Evolutionary conservation across 2,113 vertebrate genomes (phyloP), one percentile per base, ranked within the genome.

Genomic region (Myxocyprinus asiaticus): DNA sequence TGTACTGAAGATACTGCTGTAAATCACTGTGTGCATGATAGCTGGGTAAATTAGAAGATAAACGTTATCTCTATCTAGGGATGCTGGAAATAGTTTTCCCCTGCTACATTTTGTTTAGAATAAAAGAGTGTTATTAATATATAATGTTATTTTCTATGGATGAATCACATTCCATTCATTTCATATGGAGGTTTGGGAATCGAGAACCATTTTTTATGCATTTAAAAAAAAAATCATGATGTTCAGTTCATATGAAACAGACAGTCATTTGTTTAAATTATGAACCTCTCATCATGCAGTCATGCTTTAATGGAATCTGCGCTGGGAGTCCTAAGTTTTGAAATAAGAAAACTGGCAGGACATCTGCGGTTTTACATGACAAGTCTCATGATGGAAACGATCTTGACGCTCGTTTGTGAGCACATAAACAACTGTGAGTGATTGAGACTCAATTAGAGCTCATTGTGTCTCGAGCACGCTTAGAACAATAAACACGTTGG

Each of bases 401-500:
- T 68, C 48, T 51, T 69, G 67, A 69, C 17, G 22, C 55, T 12
- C 55, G 14, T 15, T n/a, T 15, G n/a, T 68, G 33, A 69, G 67
- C 15, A 5, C 45, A 22, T 17, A 17, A 50, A 50, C 66, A 50
- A 56, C 33, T 9, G 33, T 7, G 11, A 43, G 55, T 56, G 68
- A 70, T 70, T 70, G 68, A 70, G 67, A n/a, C 12, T 69, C 67
- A 69, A 69, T 53, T 69, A 69, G 67, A 53, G 48, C 67, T 53
- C 67, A 53, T 53, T 69, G 67, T 69, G 50, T 53, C 67, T 33
- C 22, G 7, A 69, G 50, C 11, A n/a, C 14, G 9, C 9, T 33
- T 70, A 14, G 51, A 56, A 70, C 50, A 70, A n/a, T 70, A 55
- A n/a, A 56, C 22, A 3, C 44, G 9, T 9, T 48, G 6, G 6